A percentile compares a stretch with the other conserved stretches of the same genome.
phyloP scores from a whole-genome alignment of 2,888 invertebrate species.

The Arrhopalites spinosus region DNA sequence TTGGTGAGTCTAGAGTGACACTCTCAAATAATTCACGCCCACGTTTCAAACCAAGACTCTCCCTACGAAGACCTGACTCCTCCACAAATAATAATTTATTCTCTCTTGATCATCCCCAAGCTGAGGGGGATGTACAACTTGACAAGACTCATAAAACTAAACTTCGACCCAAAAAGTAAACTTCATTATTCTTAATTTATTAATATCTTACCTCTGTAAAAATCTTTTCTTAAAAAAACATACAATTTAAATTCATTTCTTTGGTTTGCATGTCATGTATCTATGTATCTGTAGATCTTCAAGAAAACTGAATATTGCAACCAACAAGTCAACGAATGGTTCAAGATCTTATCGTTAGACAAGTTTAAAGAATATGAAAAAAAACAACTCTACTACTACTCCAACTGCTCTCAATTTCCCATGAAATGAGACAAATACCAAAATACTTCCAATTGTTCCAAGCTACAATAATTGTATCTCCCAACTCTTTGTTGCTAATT shows the following conservation, averaged over 20 bases:
- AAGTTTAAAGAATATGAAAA: neutral
- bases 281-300: too few species aligned
- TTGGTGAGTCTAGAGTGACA: slow-evolving; percentile 11
- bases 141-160: slow-evolving; percentile 20
- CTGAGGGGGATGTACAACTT: neutral
- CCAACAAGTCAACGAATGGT: neutral
- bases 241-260: too few species aligned
- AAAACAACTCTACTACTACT: neutral
- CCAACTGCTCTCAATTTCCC: neutral
- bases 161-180: slow-evolving; percentile 19
- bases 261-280: too few species aligned
- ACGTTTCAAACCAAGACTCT: slow-evolving; percentile 21
- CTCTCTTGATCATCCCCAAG: neutral
- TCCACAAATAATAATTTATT: slow-evolving; percentile 17
- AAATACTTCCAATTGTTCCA: too few species aligned
- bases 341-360: neutral
- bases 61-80: slow-evolving; percentile 22
- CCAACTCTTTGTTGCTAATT: too few species aligned
- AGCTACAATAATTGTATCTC: too few species aligned
- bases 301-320: slow-evolving; percentile 3
- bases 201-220: too few species aligned
- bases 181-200: too few species aligned
- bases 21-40: slow-evolving; percentile 24
- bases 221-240: too few species aligned
- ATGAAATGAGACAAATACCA: neutral